Conservation (phyloP, 64 coral and sea anemone species). For the Montipora cactus region DNA sequence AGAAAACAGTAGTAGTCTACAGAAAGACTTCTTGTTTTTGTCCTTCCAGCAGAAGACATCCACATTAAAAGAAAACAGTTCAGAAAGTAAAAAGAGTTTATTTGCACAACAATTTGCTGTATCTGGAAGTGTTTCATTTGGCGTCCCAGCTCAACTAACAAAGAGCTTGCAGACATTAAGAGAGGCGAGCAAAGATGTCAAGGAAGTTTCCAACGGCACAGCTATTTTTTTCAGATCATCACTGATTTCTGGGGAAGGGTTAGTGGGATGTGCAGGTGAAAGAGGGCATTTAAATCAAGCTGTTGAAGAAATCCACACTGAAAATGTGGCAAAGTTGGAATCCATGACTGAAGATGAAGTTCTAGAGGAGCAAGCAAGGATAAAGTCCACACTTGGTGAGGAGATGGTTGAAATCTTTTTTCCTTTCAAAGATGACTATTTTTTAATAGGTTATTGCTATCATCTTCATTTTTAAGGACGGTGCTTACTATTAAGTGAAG, state of each 20-base stretch:
- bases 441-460: too few species aligned
- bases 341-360: conserved; percentile 87
- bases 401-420: background rate
- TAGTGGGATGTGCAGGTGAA: conserved; percentile 3
- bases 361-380: conserved; percentile 83
- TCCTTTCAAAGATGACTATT: too few species aligned
- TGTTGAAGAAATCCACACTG: conserved; percentile 79
- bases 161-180: background rate
- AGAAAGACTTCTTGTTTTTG: background rate
- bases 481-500: too few species aligned
- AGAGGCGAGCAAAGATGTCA: conserved; percentile 1
- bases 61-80: background rate
- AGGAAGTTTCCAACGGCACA: background rate
- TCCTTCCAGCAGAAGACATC: conserved; percentile 8
- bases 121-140: conserved; percentile 75
- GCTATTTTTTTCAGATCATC: background rate
- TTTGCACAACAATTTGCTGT: conserved; percentile 94
- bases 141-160: conserved; percentile 26
- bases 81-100: conserved; percentile 60
- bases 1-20: too few species aligned
- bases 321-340: conserved; percentile 83
- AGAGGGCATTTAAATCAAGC: conserved; percentile 34
- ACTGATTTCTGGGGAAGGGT: conserved; percentile 56
- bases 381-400: conserved; percentile 81
- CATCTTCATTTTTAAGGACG: too few species aligned